Evolutionary conservation across 2,797 vertebrate genomes (phyloP).

Genomic region (Manis crassicaudata): DNA sequence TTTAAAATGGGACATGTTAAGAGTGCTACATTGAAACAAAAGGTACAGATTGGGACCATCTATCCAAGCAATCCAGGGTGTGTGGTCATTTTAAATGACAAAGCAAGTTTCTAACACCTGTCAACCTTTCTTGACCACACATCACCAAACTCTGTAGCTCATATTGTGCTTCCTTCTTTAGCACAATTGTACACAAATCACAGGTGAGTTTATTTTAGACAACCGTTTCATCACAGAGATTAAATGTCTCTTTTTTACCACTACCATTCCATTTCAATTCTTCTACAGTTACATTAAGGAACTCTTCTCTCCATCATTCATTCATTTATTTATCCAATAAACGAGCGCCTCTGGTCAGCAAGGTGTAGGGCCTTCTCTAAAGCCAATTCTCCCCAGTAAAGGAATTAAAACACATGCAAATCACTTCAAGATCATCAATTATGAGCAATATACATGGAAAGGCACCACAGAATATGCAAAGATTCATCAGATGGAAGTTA

Average conservation of each 20-base stretch:
- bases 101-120: background rate
- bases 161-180: background rate
- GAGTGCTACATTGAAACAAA: background rate
- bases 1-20: background rate
- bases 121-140: background rate
- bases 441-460: background rate
- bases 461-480: background rate
- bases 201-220: background rate
- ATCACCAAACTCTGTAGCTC: background rate
- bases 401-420: background rate
- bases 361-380: background rate
- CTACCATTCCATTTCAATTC: background rate
- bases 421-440: background rate
- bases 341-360: background rate
- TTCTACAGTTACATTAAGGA: background rate
- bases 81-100: background rate
- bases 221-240: background rate
- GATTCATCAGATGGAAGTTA: background rate
- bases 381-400: background rate
- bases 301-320: background rate
- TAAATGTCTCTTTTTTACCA: background rate
- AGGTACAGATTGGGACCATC: background rate
- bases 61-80: background rate
- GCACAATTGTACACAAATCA: background rate
- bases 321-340: conserved; percentile 3